These are phyloP conservation scores for Dipus sagitta DNA, from an alignment of 2,797 vertebrate genomes.

Conservation along the genomic window DNA sequence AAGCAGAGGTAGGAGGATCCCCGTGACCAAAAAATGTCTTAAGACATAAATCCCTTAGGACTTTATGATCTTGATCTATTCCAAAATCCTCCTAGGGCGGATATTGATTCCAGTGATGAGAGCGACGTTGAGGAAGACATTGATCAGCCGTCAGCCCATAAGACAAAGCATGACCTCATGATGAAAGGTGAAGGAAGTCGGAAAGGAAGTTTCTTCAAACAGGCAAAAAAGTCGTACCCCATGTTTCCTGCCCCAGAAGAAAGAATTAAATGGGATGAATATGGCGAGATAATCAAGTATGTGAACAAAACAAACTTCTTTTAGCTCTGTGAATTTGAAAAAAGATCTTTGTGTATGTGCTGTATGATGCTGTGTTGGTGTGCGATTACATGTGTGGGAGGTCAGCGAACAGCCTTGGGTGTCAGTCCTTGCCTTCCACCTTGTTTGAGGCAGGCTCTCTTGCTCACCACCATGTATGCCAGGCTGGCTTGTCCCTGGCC, in stretches of 20 bases:
- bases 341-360: too few relatives aligned
- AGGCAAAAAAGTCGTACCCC: conserved; percentile 98
- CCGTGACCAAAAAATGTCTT: too few relatives aligned
- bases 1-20: too few relatives aligned
- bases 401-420: too few relatives aligned
- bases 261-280: conserved; percentile 99
- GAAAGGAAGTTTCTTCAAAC: conserved; percentile 99
- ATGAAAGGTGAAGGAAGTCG: conserved; percentile 98
- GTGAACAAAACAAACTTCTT: conserved; percentile 60
- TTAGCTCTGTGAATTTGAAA: neutral
- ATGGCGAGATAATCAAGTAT: conserved; percentile 99
- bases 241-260: conserved; percentile 99
- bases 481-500: too few relatives aligned
- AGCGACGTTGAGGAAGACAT: conserved; percentile 97
- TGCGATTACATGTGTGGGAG: too few relatives aligned
- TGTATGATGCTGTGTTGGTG: too few relatives aligned
- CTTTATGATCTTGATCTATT: conserved; percentile 28
- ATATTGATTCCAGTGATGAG: conserved; percentile 98
- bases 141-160: conserved; percentile 94
- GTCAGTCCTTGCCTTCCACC: too few relatives aligned
- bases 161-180: conserved; percentile 98
- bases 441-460: too few relatives aligned
- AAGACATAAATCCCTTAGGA: too few relatives aligned
- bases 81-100: conserved; percentile 89
- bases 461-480: too few relatives aligned